Evolutionary conservation across 1,140 invertebrate genomes (phyloP).

Genomic region (Eciton burchellii): DNA sequence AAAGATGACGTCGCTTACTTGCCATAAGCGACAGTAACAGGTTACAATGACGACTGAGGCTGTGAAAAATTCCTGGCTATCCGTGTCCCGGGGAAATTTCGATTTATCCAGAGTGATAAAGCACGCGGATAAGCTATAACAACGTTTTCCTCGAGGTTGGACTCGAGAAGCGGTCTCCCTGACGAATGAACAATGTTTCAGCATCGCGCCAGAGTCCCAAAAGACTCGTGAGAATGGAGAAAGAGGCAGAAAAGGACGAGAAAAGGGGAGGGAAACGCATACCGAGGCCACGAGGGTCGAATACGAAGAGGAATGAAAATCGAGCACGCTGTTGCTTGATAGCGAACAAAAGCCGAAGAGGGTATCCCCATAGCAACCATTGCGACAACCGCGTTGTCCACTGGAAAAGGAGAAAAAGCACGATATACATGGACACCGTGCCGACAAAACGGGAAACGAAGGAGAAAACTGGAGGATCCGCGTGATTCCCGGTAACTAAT

Average conservation of each 20-base stretch:
- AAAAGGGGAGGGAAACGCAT: background rate
- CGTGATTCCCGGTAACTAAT: slow-evolving; percentile 46
- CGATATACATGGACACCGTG: background rate
- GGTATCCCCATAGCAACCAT: slow-evolving; percentile 70
- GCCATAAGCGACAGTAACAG: no score
- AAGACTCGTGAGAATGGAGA: background rate
- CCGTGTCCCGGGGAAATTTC: background rate
- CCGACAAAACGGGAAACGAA: slow-evolving; percentile 10
- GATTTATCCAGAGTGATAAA: slow-evolving; percentile 34
- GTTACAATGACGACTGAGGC: background rate
- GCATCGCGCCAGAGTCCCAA: slow-evolving; percentile 11
- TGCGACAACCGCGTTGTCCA: slow-evolving; percentile 21
- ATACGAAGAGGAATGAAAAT: slow-evolving; percentile 43
- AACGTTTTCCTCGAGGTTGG: slow-evolving; percentile 15
- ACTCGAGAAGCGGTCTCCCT: slow-evolving; percentile 29
- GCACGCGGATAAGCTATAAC: slow-evolving; percentile 36
- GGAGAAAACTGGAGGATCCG: slow-evolving; percentile 18
- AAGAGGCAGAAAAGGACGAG: background rate
- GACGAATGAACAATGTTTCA: slow-evolving; percentile 51
- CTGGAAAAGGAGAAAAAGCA: slow-evolving; percentile 5
- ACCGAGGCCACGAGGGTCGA: background rate
- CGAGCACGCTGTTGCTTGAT: slow-evolving; percentile 43
- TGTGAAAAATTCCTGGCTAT: background rate
- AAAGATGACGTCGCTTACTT: slow-evolving; percentile 16
- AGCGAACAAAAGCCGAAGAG: slow-evolving; percentile 35